phyloP scores from a whole-genome alignment of 35 echinoderm and acorn worm genomes.

The Ophiothrix spiculata region DNA sequence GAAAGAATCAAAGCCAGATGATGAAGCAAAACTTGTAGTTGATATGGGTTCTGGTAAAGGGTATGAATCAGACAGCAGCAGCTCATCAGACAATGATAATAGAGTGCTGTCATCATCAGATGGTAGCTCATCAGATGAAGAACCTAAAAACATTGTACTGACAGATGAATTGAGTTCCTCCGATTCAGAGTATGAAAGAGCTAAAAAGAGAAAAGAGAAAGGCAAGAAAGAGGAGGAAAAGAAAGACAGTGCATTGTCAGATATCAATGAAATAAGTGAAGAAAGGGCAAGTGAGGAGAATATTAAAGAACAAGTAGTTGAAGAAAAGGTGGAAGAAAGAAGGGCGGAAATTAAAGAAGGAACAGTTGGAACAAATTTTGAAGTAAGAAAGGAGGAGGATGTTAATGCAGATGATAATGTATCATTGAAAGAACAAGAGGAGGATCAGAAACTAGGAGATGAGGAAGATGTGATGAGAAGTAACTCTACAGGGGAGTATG shows the following conservation, averaged over 20 bases:
- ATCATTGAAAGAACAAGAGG: not conserved
- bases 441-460: not conserved
- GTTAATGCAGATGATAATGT: not conserved
- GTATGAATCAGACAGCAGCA: slow-evolving; percentile 23
- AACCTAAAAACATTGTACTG: not conserved
- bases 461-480: slow-evolving; percentile 1
- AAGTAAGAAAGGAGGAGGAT: not conserved
- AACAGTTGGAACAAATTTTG: not conserved
- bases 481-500: too few species aligned
- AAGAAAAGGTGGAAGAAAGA: not conserved
- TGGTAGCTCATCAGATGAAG: slow-evolving; percentile 22
- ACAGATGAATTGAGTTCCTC: not conserved
- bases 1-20: not conserved
- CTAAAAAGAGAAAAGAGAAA: not conserved
- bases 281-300: not conserved
- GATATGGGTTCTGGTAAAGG: not conserved
- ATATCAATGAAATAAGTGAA: not conserved
- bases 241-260: not conserved
- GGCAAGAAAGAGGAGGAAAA: not conserved
- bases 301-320: slow-evolving; percentile 14
- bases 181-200: not conserved
- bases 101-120: slow-evolving; percentile 8
- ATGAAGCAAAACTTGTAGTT: not conserved
- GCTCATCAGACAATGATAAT: slow-evolving; percentile 26
- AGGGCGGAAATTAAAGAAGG: not conserved